phyloP scores from a whole-genome alignment of 2,113 vertebrate genomes.

The Chaetura pelagica region DNA sequence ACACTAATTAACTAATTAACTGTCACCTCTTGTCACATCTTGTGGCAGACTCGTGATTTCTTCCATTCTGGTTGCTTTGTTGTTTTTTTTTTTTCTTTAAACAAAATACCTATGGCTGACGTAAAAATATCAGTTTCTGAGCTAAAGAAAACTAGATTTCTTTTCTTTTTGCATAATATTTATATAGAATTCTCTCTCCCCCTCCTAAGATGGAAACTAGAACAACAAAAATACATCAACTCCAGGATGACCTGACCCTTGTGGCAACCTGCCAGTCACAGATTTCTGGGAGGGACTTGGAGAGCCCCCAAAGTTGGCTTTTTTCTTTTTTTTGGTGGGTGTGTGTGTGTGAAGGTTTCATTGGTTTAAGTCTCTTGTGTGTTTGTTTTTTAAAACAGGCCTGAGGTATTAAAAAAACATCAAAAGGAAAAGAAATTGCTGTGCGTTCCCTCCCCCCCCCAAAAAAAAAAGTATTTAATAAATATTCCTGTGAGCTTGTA shows the following conservation, averaged over 20 bases:
- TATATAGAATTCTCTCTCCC: constrained; percentile 63
- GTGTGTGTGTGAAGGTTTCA: not conserved
- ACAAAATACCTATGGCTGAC: constrained; percentile 83
- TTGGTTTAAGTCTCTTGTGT: not conserved
- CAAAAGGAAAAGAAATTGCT: not conserved
- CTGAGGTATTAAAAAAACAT: constrained; percentile 75
- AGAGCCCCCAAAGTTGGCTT: constrained; percentile 54
- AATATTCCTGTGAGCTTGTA: constrained; percentile 55
- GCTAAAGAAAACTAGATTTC: constrained; percentile 80
- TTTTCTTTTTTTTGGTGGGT: not conserved
- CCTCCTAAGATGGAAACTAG: constrained; percentile 61
- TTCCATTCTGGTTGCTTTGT: not conserved
- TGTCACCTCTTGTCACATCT: constrained; percentile 4
- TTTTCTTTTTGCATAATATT: constrained; percentile 79
- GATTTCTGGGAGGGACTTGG: constrained; percentile 56
- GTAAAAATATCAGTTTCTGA: constrained; percentile 79
- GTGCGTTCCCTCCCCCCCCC: constrained; percentile 23
- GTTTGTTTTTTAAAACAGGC: constrained; percentile 4
- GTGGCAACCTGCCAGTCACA: constrained; percentile 64
- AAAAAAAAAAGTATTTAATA: constrained; percentile 53
- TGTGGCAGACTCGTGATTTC: constrained; percentile 10
- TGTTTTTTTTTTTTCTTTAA: constrained; percentile 66
- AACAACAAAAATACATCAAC: constrained; percentile 46
- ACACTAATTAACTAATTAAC: constrained; percentile 55
- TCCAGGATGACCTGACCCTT: constrained; percentile 65